A percentile compares a stretch with the other conserved stretches of the same genome.
Evolutionary conservation across 2,113 vertebrate species (phyloP).

Genomic region (Patagioenas fasciata): DNA sequence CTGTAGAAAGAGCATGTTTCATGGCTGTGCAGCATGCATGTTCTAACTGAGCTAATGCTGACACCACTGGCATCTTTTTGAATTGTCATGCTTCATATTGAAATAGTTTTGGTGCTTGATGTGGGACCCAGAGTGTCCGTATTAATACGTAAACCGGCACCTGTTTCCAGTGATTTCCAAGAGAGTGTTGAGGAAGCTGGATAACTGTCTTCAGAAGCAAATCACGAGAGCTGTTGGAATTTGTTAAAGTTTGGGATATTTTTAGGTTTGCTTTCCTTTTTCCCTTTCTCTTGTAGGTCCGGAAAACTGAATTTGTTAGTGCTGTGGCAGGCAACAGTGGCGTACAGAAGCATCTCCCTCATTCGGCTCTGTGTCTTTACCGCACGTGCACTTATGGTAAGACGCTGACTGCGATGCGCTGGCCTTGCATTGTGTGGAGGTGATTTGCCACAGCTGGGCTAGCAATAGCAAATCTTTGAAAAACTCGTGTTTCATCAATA

Average conservation of each 20-base stretch:
- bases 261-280: not conserved
- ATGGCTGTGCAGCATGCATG: accelerated
- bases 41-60: not conserved
- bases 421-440: accelerated
- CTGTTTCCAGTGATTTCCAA: not conserved
- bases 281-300: not conserved
- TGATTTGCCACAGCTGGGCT: not conserved
- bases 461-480: not conserved
- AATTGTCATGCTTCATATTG: not conserved
- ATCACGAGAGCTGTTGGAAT: not conserved
- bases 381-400: accelerated
- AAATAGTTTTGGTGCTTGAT: not conserved
- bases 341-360: not conserved
- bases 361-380: not conserved
- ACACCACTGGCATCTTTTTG: not conserved
- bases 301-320: not conserved
- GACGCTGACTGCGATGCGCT: not conserved
- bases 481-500: not conserved
- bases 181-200: not conserved
- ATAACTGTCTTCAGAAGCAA: not conserved
- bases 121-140: not conserved
- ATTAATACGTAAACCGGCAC: not conserved
- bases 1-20: not conserved
- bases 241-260: not conserved
- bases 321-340: not conserved